A percentile compares a stretch with the other conserved stretches of the same genome.
Evolutionary conservation across 2,113 vertebrate species (phyloP).

Genomic region (Thunnus maccoyii): DNA sequence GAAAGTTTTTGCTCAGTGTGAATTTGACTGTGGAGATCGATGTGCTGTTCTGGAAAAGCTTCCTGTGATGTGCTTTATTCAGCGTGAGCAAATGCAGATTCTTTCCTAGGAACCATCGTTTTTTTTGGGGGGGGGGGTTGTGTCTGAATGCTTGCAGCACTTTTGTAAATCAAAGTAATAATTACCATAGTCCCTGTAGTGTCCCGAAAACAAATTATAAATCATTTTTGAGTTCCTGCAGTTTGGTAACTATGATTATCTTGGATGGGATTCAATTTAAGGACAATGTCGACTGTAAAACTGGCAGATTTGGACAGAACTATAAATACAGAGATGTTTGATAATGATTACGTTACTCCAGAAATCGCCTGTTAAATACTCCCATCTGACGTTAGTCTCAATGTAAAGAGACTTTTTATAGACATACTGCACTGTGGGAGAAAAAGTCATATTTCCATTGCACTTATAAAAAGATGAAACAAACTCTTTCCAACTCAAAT

Average conservation of each 20-base stretch:
- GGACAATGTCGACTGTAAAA: neutral
- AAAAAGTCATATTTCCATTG: neutral
- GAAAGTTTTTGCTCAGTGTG: neutral
- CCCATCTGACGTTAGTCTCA: neutral
- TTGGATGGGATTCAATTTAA: conserved; percentile 6
- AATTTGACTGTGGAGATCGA: neutral
- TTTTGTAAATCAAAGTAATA: neutral
- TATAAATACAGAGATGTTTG: conserved; percentile 17
- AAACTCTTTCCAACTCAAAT: neutral
- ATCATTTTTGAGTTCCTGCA: neutral
- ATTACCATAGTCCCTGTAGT: neutral
- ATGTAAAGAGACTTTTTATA: neutral
- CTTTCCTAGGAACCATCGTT: no score
- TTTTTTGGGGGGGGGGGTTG: no score
- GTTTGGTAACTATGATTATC: neutral
- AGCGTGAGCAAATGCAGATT: neutral
- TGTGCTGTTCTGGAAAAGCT: neutral
- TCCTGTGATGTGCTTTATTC: neutral
- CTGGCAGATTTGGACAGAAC: neutral
- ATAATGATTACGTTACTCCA: conserved; percentile 13
- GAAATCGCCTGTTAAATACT: neutral
- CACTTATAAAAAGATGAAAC: neutral
- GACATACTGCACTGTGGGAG: neutral
- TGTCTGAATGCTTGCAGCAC: neutral
- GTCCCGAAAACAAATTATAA: neutral